Percentiles rank a stretch among this genome's conserved stretches.
phyloP scores from a whole-genome alignment of 2,113 vertebrate genomes.

The human (Homo sapiens) region GRCh38 chr4:108258501-108259000 shows the following conservation, averaged over 20 bases:
- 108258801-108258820: background rate
- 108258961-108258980: background rate
- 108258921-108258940: background rate
- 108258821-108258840: background rate
- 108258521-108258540: background rate
- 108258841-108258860: background rate
- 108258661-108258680: rapidly evolving
- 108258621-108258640: background rate
- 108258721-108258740: background rate
- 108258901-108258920: background rate
- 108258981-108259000: background rate
- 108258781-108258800: background rate
- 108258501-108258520: background rate
- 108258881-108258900: background rate
- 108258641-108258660: background rate
- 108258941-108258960: background rate
- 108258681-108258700: background rate
- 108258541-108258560: too few species aligned
- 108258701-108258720: background rate
- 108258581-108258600: background rate
- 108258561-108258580: background rate
- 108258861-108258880: background rate
- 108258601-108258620: background rate
- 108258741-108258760: background rate
- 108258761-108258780: background rate